These are phyloP conservation scores for Porites lutea DNA, from an alignment of 64 coral and sea anemone species.

Conservation along the genomic window DNA sequence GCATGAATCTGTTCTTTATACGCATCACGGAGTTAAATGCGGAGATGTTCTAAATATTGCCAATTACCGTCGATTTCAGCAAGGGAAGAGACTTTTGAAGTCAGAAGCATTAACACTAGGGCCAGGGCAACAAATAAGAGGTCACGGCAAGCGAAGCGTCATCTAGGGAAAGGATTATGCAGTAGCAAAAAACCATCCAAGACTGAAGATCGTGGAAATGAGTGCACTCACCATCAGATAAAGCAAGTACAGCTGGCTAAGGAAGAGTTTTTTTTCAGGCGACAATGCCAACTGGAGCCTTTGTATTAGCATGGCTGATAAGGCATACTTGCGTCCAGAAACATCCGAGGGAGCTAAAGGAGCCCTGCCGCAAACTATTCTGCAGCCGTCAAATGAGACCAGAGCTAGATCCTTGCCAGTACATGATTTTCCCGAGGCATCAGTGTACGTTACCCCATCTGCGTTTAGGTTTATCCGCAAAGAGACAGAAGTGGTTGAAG, in stretches of 20 bases:
- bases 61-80: conserved; percentile 25
- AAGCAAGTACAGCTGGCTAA: conserved; percentile 56
- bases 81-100: conserved; percentile 57
- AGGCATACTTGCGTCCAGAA: conserved; percentile 66
- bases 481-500: conserved; percentile 21
- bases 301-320: conserved; percentile 67
- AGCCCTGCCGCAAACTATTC: conserved; percentile 52
- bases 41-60: conserved; percentile 62
- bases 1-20: conserved; percentile 68
- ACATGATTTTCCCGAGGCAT: conserved; percentile 57
- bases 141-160: conserved; percentile 49
- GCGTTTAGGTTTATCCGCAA: conserved; percentile 57
- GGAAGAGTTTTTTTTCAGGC: conserved; percentile 50
- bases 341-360: conserved; percentile 68
- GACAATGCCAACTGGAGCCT: conserved; percentile 17
- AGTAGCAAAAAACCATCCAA: conserved; percentile 64
- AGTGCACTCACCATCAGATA: conserved; percentile 57
- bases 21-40: conserved; percentile 47
- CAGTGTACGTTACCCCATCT: conserved; percentile 71
- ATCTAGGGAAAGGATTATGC: conserved; percentile 49
- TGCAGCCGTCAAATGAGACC: conserved; percentile 74
- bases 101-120: conserved; percentile 49
- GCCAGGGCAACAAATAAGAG: conserved; percentile 52
- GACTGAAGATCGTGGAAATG: conserved; percentile 49
- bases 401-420: conserved; percentile 68